phyloP scores from a whole-genome alignment of 1,140 invertebrate species.

The Lepidurus couesii region DNA sequence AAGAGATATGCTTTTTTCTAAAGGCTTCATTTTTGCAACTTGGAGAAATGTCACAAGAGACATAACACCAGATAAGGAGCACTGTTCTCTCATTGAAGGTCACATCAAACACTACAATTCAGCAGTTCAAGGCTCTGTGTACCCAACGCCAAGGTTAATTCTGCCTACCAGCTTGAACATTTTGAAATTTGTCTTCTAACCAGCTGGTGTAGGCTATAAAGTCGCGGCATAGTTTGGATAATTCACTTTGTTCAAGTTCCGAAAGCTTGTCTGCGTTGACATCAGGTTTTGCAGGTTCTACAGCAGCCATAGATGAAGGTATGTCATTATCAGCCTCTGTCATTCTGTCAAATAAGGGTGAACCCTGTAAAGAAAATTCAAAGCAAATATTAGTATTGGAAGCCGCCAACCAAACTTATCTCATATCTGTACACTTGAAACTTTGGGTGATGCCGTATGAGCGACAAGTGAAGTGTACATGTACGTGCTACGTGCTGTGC shows the following conservation, averaged over 20 bases:
- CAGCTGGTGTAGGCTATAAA: neutral
- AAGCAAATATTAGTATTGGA: no score
- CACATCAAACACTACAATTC: neutral
- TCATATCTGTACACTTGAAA: no score
- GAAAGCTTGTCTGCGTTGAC: neutral
- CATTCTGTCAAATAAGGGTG: neutral
- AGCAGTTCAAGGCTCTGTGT: neutral
- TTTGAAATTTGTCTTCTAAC: neutral
- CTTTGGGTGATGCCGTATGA: no score
- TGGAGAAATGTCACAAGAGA: neutral
- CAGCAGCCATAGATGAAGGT: constrained; percentile 1
- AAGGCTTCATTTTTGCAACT: neutral
- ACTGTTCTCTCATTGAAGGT: constrained; percentile 3
- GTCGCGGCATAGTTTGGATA: constrained; percentile 11
- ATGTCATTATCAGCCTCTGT: constrained; percentile 5
- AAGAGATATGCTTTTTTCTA: neutral
- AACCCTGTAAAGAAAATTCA: no score
- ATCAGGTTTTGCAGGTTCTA: neutral
- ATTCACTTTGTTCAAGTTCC: constrained; percentile 14
- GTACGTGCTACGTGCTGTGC: no score
- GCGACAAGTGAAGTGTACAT: no score
- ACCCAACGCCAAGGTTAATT: neutral
- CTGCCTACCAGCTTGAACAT: constrained; percentile 5
- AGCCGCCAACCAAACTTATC: no score
- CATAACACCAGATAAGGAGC: constrained; percentile 16